These are phyloP conservation scores for Vireo altiloquus DNA, from an alignment of 2,113 vertebrate species.

Conservation along the genomic window DNA sequence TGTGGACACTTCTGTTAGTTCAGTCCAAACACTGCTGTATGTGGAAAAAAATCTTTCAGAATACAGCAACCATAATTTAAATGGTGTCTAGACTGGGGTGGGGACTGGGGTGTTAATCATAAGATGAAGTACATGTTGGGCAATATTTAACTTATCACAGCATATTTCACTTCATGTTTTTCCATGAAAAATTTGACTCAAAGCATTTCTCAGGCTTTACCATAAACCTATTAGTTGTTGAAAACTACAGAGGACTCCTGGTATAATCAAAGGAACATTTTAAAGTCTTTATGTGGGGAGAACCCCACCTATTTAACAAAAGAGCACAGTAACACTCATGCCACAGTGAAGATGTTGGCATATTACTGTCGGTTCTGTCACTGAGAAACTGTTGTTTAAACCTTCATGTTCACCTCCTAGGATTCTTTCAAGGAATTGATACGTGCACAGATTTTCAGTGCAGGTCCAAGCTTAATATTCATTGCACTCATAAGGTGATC, in stretches of 20 bases:
- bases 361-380: constrained; percentile 62
- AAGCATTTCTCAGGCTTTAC: constrained; percentile 28
- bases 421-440: constrained; percentile 94
- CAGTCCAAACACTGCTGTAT: constrained; percentile 58
- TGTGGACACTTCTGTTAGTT: constrained; percentile 68
- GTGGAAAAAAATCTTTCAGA: constrained; percentile 23
- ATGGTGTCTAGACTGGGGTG: neutral
- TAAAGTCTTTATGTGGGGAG: constrained; percentile 24
- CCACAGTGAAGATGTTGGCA: constrained; percentile 31
- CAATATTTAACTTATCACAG: constrained; percentile 55
- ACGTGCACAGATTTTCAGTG: constrained; percentile 96
- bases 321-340: constrained; percentile 37
- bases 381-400: constrained; percentile 26
- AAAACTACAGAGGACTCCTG: constrained; percentile 47
- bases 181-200: constrained; percentile 28
- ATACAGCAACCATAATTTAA: constrained; percentile 48
- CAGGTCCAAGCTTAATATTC: constrained; percentile 98
- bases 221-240: constrained; percentile 42
- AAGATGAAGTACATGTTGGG: constrained; percentile 50
- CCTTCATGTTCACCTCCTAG: constrained; percentile 58
- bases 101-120: constrained; percentile 34
- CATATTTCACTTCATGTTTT: constrained; percentile 27
- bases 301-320: constrained; percentile 46
- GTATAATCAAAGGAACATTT: constrained; percentile 51
- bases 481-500: constrained; percentile 98